These are phyloP conservation scores for Drosophila neutralis DNA, from an alignment of 2,888 invertebrate species.

Conservation along the genomic window DNA sequence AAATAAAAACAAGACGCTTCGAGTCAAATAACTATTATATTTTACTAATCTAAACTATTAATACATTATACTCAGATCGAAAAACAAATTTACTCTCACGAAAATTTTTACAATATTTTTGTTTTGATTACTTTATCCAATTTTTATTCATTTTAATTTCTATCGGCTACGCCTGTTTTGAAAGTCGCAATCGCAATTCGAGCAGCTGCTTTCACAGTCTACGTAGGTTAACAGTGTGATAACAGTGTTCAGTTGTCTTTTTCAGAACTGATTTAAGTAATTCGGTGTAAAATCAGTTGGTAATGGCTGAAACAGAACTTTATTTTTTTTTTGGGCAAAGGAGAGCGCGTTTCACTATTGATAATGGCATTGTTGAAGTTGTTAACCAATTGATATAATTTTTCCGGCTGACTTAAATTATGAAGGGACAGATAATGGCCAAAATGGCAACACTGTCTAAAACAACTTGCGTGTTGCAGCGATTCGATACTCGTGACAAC, in stretches of 20 bases:
- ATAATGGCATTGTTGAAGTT: neutral
- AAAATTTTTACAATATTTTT: neutral
- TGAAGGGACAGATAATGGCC: neutral
- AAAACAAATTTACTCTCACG: neutral
- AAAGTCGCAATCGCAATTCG: neutral
- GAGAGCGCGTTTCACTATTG: neutral
- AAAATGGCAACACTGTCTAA: neutral
- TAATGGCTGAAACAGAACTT: neutral
- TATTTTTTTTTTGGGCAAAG: neutral
- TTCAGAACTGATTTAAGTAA: neutral
- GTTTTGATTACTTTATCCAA: neutral
- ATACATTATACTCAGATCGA: neutral
- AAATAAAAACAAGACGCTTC: constrained; percentile 7
- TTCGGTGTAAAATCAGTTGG: neutral
- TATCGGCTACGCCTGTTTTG: neutral
- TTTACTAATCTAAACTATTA: neutral
- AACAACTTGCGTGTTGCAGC: constrained; percentile 12
- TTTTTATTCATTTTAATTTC: neutral
- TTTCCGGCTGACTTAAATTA: neutral
- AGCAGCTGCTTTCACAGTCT: neutral
- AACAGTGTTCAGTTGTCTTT: neutral
- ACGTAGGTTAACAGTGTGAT: neutral
- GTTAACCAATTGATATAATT: neutral
- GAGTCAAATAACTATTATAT: neutral
- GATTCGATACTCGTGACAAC: constrained; percentile 11